Evolutionary conservation across 2,888 invertebrate genomes (phyloP).

Genomic region (Amorpha juglandis): DNA sequence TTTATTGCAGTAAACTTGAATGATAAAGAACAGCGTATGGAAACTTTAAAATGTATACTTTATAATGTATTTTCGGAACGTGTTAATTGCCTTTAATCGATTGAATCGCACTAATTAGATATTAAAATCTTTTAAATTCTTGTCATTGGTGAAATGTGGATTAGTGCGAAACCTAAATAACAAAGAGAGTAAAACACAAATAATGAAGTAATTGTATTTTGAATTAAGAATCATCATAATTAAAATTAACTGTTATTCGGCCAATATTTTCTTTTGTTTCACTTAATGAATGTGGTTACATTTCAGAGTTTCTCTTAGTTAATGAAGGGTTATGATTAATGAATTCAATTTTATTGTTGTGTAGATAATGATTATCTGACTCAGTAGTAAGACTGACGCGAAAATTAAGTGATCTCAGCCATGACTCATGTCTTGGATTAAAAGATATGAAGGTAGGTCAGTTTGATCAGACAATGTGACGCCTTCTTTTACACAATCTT

Average conservation of each 20-base stretch:
- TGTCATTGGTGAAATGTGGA: too few relatives aligned
- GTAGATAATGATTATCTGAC: not conserved
- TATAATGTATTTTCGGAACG: too few relatives aligned
- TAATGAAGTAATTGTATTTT: too few relatives aligned
- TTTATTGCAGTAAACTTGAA: too few relatives aligned
- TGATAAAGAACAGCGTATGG: too few relatives aligned
- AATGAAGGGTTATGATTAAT: slow-evolving; percentile 17
- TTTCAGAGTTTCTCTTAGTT: not conserved
- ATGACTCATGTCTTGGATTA: slow-evolving; percentile 14
- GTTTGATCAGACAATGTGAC: slow-evolving; percentile 28
- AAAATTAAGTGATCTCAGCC: slow-evolving; percentile 15
- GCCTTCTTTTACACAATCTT: slow-evolving; percentile 26
- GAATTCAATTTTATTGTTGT: not conserved
- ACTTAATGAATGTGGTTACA: not conserved
- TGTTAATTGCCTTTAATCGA: too few relatives aligned
- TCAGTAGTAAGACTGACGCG: not conserved
- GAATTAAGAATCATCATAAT: too few relatives aligned
- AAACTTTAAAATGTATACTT: too few relatives aligned
- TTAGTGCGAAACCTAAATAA: too few relatives aligned
- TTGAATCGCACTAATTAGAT: too few relatives aligned
- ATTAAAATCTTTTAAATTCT: too few relatives aligned
- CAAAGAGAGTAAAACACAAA: too few relatives aligned
- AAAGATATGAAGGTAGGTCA: slow-evolving; percentile 23
- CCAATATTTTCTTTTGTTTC: not conserved
- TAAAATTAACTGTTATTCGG: not conserved